Conservation (phyloP, 2,113 vertebrate species). For the Sinocyclocheilus rhinocerous region DNA sequence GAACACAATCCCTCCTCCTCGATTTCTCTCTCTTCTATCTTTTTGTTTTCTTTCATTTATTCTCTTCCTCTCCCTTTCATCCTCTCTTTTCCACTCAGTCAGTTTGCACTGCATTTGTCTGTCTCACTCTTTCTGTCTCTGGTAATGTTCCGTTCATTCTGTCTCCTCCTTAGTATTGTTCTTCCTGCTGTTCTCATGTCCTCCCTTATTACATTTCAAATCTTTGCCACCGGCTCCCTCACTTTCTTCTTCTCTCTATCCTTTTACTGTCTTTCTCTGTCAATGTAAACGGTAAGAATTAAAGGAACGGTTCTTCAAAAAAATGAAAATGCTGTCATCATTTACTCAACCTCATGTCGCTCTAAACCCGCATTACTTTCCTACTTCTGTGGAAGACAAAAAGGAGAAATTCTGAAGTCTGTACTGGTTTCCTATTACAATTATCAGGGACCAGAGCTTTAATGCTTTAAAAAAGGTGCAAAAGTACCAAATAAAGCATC, state of each 20-base stretch:
- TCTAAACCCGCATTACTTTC: not conserved
- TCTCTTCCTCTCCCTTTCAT: conserved; percentile 4
- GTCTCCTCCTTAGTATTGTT: conserved; percentile 23
- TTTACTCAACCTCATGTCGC: not conserved
- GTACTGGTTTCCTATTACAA: not conserved
- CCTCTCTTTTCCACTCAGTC: not conserved
- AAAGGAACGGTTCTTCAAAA: not conserved
- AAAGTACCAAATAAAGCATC: not conserved
- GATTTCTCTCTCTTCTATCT: conserved; percentile 39
- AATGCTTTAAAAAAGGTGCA: not conserved
- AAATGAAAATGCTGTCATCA: not conserved
- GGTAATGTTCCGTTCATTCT: conserved; percentile 45
- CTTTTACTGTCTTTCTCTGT: not conserved
- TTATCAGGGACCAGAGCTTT: not conserved
- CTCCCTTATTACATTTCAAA: conserved; percentile 31
- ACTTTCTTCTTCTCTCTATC: conserved; percentile 15
- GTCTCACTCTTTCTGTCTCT: conserved; percentile 19
- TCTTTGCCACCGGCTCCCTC: conserved; percentile 25
- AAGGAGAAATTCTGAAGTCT: not conserved
- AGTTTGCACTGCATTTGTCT: conserved; percentile 21
- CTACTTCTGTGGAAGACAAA: not conserved
- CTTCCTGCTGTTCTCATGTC: conserved; percentile 40
- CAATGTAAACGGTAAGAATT: not conserved
- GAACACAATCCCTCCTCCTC: conserved; percentile 26
- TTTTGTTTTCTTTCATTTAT: conserved; percentile 37